Evolutionary conservation across 2,888 invertebrate species (phyloP).

Genomic region (Sinhomidia bicolor): DNA sequence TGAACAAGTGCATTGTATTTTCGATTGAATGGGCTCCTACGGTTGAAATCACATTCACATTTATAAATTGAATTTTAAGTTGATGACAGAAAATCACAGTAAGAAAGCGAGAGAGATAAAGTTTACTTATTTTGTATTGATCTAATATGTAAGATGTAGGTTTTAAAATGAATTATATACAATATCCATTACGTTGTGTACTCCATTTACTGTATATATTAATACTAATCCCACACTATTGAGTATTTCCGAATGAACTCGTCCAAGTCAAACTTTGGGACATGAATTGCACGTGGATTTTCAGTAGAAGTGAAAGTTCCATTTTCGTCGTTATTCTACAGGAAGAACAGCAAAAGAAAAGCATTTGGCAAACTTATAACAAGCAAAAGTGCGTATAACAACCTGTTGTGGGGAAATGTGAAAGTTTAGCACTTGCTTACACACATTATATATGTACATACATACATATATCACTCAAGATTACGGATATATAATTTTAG

Average conservation of each 20-base stretch:
- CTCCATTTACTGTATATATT: neutral
- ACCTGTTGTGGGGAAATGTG: neutral
- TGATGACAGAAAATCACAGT: constrained; percentile 49
- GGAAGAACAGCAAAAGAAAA: neutral
- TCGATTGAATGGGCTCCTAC: neutral
- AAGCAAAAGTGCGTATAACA: neutral
- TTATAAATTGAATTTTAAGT: constrained; percentile 54
- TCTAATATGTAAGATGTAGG: constrained; percentile 26
- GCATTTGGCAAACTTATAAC: neutral
- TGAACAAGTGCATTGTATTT: neutral
- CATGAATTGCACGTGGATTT: neutral
- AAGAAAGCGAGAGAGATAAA: constrained; percentile 8
- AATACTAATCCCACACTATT: constrained; percentile 23
- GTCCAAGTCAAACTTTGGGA: constrained; percentile 51
- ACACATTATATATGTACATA: too few species aligned
- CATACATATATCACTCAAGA: too few species aligned
- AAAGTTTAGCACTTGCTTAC: neutral
- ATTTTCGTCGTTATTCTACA: neutral
- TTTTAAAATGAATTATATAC: constrained; percentile 47
- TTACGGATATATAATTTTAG: too few species aligned
- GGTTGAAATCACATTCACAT: constrained; percentile 18
- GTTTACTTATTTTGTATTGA: constrained; percentile 62
- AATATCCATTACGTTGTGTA: neutral
- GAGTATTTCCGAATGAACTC: constrained; percentile 54
- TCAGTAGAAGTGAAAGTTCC: neutral